These are phyloP conservation scores for Tenthredo amoena DNA, from an alignment of 2,888 invertebrate genomes.

Conservation along the genomic window DNA sequence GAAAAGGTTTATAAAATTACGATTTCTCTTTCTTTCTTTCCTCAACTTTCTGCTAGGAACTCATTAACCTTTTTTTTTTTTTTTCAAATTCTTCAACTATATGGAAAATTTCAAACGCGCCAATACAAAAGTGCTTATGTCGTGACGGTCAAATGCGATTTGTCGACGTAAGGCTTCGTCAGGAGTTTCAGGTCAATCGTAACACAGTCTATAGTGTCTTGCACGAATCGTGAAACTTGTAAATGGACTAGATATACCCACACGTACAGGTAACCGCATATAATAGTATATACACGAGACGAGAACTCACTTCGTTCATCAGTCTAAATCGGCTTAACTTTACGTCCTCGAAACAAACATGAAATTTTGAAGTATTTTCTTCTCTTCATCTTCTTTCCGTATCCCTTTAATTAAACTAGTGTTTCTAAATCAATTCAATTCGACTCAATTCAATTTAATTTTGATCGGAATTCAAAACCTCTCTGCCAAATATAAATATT, in stretches of 20 bases:
- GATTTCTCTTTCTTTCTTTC: not conserved
- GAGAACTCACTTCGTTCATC: not conserved
- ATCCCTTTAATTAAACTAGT: not conserved
- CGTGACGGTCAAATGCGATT: conserved; percentile 7
- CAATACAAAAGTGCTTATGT: not conserved
- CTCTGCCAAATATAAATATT: no score
- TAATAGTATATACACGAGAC: not conserved
- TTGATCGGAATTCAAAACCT: no score
- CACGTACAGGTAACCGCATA: not conserved
- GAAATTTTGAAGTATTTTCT: not conserved
- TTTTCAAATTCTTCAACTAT: not conserved
- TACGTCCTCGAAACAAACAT: not conserved
- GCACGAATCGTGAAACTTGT: not conserved
- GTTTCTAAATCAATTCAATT: no score
- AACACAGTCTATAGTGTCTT: not conserved
- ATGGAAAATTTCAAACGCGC: not conserved
- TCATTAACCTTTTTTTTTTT: not conserved
- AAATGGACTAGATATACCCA: not conserved
- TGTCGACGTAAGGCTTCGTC: not conserved
- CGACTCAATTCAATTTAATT: no score
- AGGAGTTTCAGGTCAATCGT: conserved; percentile 16
- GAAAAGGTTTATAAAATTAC: not conserved
- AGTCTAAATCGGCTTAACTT: not conserved
- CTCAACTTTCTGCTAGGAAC: not conserved
- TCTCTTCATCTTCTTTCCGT: not conserved